Evolutionary conservation across 2,888 invertebrate species (phyloP).

Genomic region (Coleophora flavipennella): DNA sequence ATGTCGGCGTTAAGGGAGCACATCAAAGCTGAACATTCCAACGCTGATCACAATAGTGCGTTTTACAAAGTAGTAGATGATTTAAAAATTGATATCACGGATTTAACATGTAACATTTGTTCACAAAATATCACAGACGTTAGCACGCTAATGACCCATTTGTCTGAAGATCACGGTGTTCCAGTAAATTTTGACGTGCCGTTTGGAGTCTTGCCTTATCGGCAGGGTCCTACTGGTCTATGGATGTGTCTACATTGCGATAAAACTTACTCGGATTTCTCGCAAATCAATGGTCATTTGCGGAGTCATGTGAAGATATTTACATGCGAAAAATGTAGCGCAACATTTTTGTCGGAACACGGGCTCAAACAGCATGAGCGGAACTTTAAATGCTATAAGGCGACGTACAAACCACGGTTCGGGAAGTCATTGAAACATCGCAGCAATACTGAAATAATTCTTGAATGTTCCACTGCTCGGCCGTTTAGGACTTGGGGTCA

Average conservation of each 20-base stretch:
- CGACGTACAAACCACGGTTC: conserved; percentile 56
- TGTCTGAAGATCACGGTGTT: conserved; percentile 45
- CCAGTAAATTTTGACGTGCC: conserved; percentile 53
- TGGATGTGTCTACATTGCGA: conserved; percentile 62
- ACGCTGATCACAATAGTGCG: conserved; percentile 56
- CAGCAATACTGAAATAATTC: conserved; percentile 57
- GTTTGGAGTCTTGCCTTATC: conserved; percentile 58
- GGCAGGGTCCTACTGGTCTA: conserved; percentile 42
- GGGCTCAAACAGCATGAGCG: conserved; percentile 55
- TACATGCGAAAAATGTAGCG: conserved; percentile 58
- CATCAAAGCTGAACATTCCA: conserved; percentile 42
- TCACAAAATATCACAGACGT: conserved; percentile 37
- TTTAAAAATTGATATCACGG: conserved; percentile 56
- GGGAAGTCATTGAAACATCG: conserved; percentile 56
- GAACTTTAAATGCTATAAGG: conserved; percentile 56
- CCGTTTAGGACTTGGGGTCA: conserved; percentile 64
- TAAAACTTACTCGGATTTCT: conserved; percentile 52
- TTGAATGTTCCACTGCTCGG: conserved; percentile 58
- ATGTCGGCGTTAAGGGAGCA: conserved; percentile 55
- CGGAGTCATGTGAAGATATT: conserved; percentile 57
- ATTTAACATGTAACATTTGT: conserved; percentile 53
- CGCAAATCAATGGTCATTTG: conserved; percentile 56
- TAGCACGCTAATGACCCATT: conserved; percentile 51
- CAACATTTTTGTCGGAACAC: conserved; percentile 55
- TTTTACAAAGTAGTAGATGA: conserved; percentile 61